phyloP scores from a whole-genome alignment of 2,888 invertebrate species.

The Sylvicola cinctus region DNA sequence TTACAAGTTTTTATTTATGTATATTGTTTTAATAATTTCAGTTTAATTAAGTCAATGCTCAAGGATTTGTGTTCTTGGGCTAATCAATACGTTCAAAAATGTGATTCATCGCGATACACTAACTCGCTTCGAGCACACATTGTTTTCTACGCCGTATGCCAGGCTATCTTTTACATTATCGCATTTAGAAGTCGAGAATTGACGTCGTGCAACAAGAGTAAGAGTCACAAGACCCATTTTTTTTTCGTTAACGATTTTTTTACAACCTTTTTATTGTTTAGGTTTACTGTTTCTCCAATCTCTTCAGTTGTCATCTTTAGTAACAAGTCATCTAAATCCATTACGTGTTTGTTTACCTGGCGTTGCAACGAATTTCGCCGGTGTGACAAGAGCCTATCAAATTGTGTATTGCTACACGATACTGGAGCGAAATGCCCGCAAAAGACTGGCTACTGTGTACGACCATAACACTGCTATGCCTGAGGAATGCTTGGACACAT shows the following conservation, averaged over 20 bases:
- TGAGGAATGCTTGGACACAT: conserved; percentile 32
- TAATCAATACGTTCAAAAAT: conserved; percentile 47
- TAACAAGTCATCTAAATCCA: conserved; percentile 75
- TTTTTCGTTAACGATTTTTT: conserved; percentile 3
- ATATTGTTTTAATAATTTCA: no score
- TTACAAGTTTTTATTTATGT: no score
- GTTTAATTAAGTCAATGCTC: conserved; percentile 42
- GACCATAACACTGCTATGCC: conserved; percentile 29
- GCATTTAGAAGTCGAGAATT: conserved; percentile 76
- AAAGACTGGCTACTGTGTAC: conserved; percentile 33
- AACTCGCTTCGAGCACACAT: conserved; percentile 49
- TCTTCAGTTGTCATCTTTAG: conserved; percentile 66
- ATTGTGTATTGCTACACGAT: conserved; percentile 82
- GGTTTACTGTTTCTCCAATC: conserved; percentile 60
- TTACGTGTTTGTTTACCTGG: conserved; percentile 58
- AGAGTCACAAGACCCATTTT: conserved; percentile 16
- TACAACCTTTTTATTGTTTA: conserved; percentile 25
- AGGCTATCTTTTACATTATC: conserved; percentile 80
- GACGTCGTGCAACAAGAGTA: conserved; percentile 54
- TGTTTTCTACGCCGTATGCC: conserved; percentile 82
- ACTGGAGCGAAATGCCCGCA: conserved; percentile 62
- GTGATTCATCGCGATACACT: conserved; percentile 18
- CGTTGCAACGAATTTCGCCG: conserved; percentile 61
- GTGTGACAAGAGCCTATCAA: conserved; percentile 64
- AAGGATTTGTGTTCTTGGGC: conserved; percentile 64